phyloP scores from a whole-genome alignment of 2,888 invertebrate genomes.

The Cremastobaeus sp. region DNA sequence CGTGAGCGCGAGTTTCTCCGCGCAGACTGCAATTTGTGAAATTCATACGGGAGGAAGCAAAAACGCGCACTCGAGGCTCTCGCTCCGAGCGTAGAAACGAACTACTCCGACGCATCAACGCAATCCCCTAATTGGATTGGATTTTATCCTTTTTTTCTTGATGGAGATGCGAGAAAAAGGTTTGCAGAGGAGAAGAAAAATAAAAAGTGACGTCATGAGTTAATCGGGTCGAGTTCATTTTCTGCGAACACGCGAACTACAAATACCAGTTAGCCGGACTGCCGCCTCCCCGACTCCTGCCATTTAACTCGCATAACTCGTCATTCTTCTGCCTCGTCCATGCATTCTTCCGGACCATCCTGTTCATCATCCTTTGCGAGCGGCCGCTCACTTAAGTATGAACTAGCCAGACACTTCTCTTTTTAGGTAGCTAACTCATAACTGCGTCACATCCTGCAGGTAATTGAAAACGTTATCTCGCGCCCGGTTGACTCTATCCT shows the following conservation, averaged over 20 bases:
- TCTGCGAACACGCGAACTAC: conserved; percentile 67
- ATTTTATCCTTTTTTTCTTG: conserved; percentile 52
- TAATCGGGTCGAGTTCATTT: conserved; percentile 75
- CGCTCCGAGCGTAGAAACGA: background rate
- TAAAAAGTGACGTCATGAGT: conserved; percentile 22
- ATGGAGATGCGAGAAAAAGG: too few species aligned
- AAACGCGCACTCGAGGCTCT: too few species aligned
- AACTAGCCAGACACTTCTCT: conserved; percentile 52
- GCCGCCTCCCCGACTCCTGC: conserved; percentile 3
- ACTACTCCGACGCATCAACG: conserved; percentile 67
- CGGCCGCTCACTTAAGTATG: conserved; percentile 61
- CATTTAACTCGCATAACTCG: conserved; percentile 30
- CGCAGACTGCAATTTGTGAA: conserved; percentile 17
- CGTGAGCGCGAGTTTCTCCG: background rate
- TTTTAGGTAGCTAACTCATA: conserved; percentile 76
- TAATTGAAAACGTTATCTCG: conserved; percentile 78
- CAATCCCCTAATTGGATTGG: conserved; percentile 72
- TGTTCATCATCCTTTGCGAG: conserved; percentile 72
- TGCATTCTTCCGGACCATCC: conserved; percentile 66
- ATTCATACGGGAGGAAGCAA: background rate
- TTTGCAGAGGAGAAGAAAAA: conserved; percentile 22
- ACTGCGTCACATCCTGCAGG: conserved; percentile 78
- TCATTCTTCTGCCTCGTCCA: conserved; percentile 42
- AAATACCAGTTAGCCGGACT: conserved; percentile 63
- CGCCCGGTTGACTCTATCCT: conserved; percentile 73